Evolutionary conservation across 2,797 vertebrate species (phyloP), one percentile per base, ranked within the genome.

Genomic region (Menidia menidia): DNA sequence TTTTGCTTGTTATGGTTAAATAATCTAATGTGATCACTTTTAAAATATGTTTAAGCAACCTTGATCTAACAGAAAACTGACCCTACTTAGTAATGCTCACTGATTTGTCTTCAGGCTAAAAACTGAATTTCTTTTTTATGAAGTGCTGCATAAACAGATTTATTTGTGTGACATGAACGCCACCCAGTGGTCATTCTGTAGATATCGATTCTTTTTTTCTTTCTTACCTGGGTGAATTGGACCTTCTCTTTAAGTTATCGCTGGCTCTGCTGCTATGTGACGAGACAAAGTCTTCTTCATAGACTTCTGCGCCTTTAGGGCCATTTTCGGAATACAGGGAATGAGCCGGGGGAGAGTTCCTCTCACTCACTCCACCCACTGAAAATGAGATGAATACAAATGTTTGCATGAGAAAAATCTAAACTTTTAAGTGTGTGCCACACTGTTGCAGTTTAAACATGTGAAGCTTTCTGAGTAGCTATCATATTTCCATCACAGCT

Each of bases 221-320:
- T 11, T 45, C 65, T 81, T 94, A 98, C 98, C 96, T 96, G 77
- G 89, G 91, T 48, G 94, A 92, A 69, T 69, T 87, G 70, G 87
- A 65, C 71, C 89, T 75, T 82, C 87, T 96, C 78, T 80, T 96
- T 30, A 93, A 92, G 61, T 93, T 89, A 66, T 92, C 93, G 65
- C 89, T 93, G 70, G 88, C 92, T 71, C 89, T 92, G 64, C 93
- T 98, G 77, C 93, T 94, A 31, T 93, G 90, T 0, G 94, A 95
- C 0, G 96, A 97, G 45, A 93, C 83, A 89, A 98, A 98, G 77
- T 98, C 97, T 73, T 97, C 96, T 77, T 97, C 96, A 3, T 98
- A 97, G 0, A 91, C 93, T 12, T 81, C 31, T 0, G 89, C 93
- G 1, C 95, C 94, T 68, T 86, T 51, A 0, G 73, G 83, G 47